Base-by-base conservation (phyloP, 2,113 vertebrate genomes). In the Hippolais icterina region DNA sequence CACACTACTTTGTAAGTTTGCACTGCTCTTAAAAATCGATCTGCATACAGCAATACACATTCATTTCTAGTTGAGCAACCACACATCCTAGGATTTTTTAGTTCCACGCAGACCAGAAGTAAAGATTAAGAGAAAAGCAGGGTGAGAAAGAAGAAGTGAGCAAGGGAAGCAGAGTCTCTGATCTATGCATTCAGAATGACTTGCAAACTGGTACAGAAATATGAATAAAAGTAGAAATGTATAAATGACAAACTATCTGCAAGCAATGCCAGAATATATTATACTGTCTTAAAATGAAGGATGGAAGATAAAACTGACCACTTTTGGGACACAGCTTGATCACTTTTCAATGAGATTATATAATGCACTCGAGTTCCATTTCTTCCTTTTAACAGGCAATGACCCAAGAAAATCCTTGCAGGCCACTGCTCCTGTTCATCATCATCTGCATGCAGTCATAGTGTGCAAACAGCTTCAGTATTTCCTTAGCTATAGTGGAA, bases 321-420 rank as follows among this genome's bases (percentile, higher is more conserved):
- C 53, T 96, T 89, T 12, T 60, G 56, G 57, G 79, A 91, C 44
- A 87, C 49, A 85, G 84, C 60, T 52, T 93, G 69, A 87, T 50
- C 56, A n/a, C 56, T 95, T 91, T 87, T 89, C 65, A 85, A 66
- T 87, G 61, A 84, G 70, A 52, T 94, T 93, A 91, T 49, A 64
- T 72, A 93, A 94, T 1, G 4, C 41, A 37, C 22, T 35, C 22
- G 65, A 89, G 80, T 59, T 35, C 9, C 27, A 47, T 42, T 89
- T 86, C 47, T 70, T 91, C 60, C 39, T 93, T 75, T 66, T 63
- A 90, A 91, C 41, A 82, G 37, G 53, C 74, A 60, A 44, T 87
- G 82, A 96, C 74, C 70, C 75, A 89, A 60, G 41, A 83, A 94
- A 79, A 87, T 54, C 39, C 56, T 87, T 79, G 65, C 69, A 95